Evolutionary conservation across 64 coral and sea anemone genomes (phyloP), one percentile per base, ranked within the genome.

Genomic region (Porites australiensis): DNA sequence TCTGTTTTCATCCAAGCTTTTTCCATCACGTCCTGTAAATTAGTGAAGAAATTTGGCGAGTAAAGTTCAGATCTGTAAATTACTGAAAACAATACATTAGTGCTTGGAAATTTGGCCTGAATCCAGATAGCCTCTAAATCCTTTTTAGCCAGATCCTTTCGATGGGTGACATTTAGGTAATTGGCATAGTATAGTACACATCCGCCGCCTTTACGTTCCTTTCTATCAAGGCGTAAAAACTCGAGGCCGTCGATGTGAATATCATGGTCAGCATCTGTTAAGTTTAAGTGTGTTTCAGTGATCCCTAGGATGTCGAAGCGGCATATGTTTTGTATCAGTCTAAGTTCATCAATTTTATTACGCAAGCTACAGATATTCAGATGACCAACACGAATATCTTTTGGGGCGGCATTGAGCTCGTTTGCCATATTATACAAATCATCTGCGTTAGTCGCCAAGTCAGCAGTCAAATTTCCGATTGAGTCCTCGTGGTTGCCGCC

Each of bases 131-230:
- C 89, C 75, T 90, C 89, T 43, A 82, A 44, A 10, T 71, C 89
- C 3, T 82, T 90, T 9, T 64, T 72, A 19, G 12, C 21, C 75
- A 90, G 16, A 53, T 91, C 79, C 27, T 91, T 91, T 44, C 79
- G 51, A 74, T 83, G 52, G 47, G 55, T 83, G 21, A 72, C 66
- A 45, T 91, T 58, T 44, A 91, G 64, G 53, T 91, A 59, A 23
- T 91, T 68, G 15, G 89, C 79, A 50, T 83, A 91, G 48, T 91
- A 91, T 18, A 91, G 53, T 49, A 91, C 68, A 91, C 79, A 90
- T 70, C 88, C 77, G 43, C 77, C 88, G 58, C 77, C 88, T 68
- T 91, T 91, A 45, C 79, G 55, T 50, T 82, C 72, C n/a, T 27
- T 91, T 50, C 89, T 82, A 47, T 83, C 78, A 13, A 83, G 89